Conservation (phyloP, 2,888 invertebrate species). For the Philaethria dido region DNA sequence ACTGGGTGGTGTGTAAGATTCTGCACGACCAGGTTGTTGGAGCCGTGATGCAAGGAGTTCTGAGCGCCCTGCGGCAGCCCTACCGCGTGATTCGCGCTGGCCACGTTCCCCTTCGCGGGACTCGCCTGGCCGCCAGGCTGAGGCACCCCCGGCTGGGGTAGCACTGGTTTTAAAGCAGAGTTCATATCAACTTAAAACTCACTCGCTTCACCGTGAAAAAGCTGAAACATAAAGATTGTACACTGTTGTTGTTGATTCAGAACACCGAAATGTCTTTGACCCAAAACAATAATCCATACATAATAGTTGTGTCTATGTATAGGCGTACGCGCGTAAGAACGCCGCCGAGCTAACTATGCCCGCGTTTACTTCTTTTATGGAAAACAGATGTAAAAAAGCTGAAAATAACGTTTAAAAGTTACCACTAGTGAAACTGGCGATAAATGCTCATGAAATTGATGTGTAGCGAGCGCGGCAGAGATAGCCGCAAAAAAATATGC, state of each 20-base stretch:
- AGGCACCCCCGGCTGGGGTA: slow-evolving; percentile 78
- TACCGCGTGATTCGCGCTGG: slow-evolving; percentile 71
- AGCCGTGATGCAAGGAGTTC: slow-evolving; percentile 65
- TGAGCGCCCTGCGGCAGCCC: slow-evolving; percentile 73
- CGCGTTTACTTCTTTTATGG: slow-evolving; percentile 55
- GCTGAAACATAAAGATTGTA: slow-evolving; percentile 72
- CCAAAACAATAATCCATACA: slow-evolving; percentile 79
- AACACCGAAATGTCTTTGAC: slow-evolving; percentile 75
- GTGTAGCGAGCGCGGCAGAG: slow-evolving; percentile 61
- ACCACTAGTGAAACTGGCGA: slow-evolving; percentile 66
- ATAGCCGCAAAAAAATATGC: slow-evolving; percentile 80
- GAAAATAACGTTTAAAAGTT: slow-evolving; percentile 60
- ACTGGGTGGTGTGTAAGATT: slow-evolving; percentile 70
- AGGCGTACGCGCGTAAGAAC: slow-evolving; percentile 72
- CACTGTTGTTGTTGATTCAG: slow-evolving; percentile 64
- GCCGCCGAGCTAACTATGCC: slow-evolving; percentile 63
- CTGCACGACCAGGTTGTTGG: slow-evolving; percentile 69
- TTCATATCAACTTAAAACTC: slow-evolving; percentile 79
- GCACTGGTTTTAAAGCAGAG: slow-evolving; percentile 85
- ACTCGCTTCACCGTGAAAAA: slow-evolving; percentile 54
- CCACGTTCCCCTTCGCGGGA: slow-evolving; percentile 75
- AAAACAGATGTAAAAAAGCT: slow-evolving; percentile 47
- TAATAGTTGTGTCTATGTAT: slow-evolving; percentile 61
- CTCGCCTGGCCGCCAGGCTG: slow-evolving; percentile 75
- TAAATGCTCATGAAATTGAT: slow-evolving; percentile 69